phyloP scores from a whole-genome alignment of 37 sponge, comb jelly and placozoan genomes.

The Spongia lamella region DNA sequence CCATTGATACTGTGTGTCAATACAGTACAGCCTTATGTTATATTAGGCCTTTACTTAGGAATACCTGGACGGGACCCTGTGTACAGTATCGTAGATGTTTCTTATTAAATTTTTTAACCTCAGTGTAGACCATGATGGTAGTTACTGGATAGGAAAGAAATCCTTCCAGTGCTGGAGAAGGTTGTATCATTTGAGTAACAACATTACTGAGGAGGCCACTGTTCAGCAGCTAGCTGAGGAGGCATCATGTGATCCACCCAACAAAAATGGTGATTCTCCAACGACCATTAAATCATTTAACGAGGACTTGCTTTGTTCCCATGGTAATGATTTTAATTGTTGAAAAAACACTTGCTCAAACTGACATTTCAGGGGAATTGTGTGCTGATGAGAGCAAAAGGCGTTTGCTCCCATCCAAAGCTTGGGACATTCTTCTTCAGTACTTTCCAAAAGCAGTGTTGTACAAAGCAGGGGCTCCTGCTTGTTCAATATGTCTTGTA shows the following conservation, averaged over 20 bases:
- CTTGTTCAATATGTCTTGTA: too few species aligned
- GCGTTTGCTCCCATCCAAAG: not conserved
- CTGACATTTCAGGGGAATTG: not conserved
- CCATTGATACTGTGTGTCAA: too few species aligned
- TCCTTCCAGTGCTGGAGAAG: conserved; percentile 37
- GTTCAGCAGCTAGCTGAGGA: not conserved
- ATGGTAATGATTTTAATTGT: not conserved
- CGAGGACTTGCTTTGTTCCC: not conserved
- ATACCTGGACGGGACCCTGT: too few species aligned
- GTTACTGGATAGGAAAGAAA: conserved; percentile 46
- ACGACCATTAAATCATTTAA: not conserved
- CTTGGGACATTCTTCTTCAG: not conserved
- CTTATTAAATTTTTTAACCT: conserved; percentile 14
- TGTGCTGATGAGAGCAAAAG: not conserved
- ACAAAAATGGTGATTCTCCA: too few species aligned
- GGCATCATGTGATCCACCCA: too few species aligned
- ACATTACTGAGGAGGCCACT: not conserved
- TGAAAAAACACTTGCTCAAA: too few species aligned
- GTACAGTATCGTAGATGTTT: too few species aligned
- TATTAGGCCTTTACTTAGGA: too few species aligned
- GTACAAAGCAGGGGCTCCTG: too few species aligned
- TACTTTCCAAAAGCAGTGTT: not conserved
- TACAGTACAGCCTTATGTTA: too few species aligned
- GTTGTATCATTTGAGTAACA: not conserved
- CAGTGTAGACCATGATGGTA: too few species aligned